Conservation (phyloP, 2,888 invertebrate species). For the Malthinus seriepunctatus region DNA sequence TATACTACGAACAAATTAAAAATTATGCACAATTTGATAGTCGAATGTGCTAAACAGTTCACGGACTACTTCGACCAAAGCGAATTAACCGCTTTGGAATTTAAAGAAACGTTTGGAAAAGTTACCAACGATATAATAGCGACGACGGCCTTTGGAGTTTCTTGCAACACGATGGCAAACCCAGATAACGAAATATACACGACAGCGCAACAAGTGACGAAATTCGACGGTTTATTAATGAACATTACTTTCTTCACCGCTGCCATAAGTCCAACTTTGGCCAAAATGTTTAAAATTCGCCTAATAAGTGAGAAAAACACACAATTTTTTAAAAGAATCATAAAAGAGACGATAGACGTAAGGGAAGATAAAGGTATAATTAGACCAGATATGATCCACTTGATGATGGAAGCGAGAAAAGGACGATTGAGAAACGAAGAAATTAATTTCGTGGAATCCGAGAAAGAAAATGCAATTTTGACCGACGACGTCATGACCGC, state of each 20-base stretch:
- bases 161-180: slow-evolving; percentile 57
- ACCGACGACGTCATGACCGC: neutral
- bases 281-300: slow-evolving; percentile 2
- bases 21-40: slow-evolving; percentile 30
- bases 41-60: slow-evolving; percentile 30
- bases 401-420: slow-evolving; percentile 1
- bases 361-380: neutral
- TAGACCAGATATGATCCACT: slow-evolving; percentile 1
- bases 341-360: neutral
- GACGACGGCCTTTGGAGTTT: slow-evolving; percentile 54
- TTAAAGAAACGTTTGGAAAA: slow-evolving; percentile 31
- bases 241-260: neutral
- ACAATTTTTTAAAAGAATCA: neutral
- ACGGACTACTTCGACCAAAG: slow-evolving; percentile 21
- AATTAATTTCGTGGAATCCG: neutral
- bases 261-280: neutral
- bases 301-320: neutral
- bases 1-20: slow-evolving; percentile 36
- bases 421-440: neutral
- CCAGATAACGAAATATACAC: slow-evolving; percentile 45
- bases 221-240: neutral
- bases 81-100: neutral
- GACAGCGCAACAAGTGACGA: neutral
- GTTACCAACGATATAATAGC: slow-evolving; percentile 56
- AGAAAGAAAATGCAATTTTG: neutral